Base-by-base conservation (phyloP, 2,113 vertebrate species). In the Notothenia rossii region DNA sequence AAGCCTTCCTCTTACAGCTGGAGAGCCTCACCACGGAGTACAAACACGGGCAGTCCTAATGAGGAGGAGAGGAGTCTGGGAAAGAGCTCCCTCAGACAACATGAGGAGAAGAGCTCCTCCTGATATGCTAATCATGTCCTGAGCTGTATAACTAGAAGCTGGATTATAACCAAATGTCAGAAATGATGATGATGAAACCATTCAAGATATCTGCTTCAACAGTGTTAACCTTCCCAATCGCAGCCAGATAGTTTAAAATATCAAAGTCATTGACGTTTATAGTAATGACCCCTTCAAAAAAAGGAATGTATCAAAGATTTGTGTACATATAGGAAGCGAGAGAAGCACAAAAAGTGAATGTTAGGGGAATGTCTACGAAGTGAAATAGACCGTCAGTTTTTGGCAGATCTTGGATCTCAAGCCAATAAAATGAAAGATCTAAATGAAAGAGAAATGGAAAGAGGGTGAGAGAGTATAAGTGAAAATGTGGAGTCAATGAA, bases 361-460 rank as follows among this genome's bases (percentile, higher is more conserved):
- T 29, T 3, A 7, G 68, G 56, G 85, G 80, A 87, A 87, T 75
- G 64, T 72, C 17, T 18, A 1, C 17, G 58, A 66, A 82, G 58
- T 33, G 10, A 17, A 67, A 74, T 15, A 49, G 54, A 78, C 1
- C 20, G 15, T 22, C 48, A 29, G 7, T 5, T 14, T 74, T 43
- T 6, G 40, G 0, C 25, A 55, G 13, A 67, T 63, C 46, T 45
- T 1, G 1, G 48, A 10, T 46, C 20, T 75, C 29, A 45, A 15
- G 59, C 22, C 40, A 49, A 70, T 43, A 11, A 51, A 66, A 65
- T 17, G 3, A 51, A 72, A 18, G 18, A 65, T 25, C 1, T 5
- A 53, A 43, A 43, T 10, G 11, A 25, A 46, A 48, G 29, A 40
- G 8, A 46, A 73, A 66, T 33, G 0, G 70, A 53, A 60, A 53